These are phyloP conservation scores for Cephalotes varians DNA, from an alignment of 2,888 invertebrate genomes.

Conservation along the genomic window DNA sequence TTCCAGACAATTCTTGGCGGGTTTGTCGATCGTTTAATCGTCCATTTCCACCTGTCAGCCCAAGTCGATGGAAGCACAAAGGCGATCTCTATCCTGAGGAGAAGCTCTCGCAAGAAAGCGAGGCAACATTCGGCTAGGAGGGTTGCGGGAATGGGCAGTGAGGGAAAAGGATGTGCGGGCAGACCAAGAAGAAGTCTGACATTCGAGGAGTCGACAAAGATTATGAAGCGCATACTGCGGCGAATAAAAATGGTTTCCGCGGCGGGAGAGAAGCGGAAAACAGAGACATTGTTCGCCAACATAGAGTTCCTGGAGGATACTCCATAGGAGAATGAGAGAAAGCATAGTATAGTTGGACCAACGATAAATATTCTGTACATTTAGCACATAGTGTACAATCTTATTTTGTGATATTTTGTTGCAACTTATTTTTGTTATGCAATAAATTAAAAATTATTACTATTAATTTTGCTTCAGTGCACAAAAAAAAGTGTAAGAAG, in stretches of 20 bases:
- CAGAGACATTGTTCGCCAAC: conserved; percentile 66
- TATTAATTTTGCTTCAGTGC: background rate
- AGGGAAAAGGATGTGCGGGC: conserved; percentile 35
- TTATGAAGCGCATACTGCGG: conserved; percentile 76
- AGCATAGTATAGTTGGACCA: conserved; percentile 31
- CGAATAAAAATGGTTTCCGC: conserved; percentile 76
- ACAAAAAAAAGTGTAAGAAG: background rate
- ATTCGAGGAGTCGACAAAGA: conserved; percentile 74
- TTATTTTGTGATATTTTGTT: conserved; percentile 12
- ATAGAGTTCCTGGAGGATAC: conserved; percentile 59
- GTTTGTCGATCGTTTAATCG: conserved; percentile 75
- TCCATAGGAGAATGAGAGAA: conserved; percentile 20
- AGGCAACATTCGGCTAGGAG: conserved; percentile 62
- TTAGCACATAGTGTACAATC: conserved; percentile 16
- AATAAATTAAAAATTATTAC: background rate
- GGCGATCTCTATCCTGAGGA: conserved; percentile 73
- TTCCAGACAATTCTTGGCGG: conserved; percentile 69
- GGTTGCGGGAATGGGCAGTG: conserved; percentile 17
- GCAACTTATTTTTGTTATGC: background rate
- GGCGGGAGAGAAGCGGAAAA: conserved; percentile 64
- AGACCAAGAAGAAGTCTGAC: conserved; percentile 73
- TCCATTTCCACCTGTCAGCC: conserved; percentile 82
- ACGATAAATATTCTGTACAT: conserved; percentile 57
- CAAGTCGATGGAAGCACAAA: conserved; percentile 78
- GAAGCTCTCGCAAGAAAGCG: conserved; percentile 71